Base-by-base conservation (phyloP, 2,888 invertebrate species). In the Sinotaia quadrata region DNA sequence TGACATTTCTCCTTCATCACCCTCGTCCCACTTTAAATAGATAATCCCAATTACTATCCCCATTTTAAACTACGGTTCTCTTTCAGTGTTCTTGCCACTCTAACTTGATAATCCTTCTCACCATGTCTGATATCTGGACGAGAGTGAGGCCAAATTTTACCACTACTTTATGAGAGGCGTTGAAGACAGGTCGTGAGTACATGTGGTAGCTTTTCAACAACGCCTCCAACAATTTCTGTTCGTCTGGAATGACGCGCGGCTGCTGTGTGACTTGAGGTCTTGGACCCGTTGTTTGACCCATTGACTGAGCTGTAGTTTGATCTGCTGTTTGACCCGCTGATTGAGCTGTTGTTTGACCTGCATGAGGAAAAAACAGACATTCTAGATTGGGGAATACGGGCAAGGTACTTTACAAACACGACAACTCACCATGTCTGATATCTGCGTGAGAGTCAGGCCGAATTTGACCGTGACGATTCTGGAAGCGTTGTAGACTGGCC, bases 401-500 rank as follows among this genome's bases (percentile, higher is more conserved):
- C n/a, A n/a, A n/a, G n/a, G n/a, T n/a, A n/a, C n/a, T n/a, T n/a
- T n/a, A n/a, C 4, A 41, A n/a, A 10, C 24, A 44, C 37, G 31
- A 52, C 24, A 41, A 80, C 85, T 82, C 79, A 88, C 88, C 88
- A 88, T 87, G 75, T 88, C 87, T 8, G 85, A 81, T 41, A 88
- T 83, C 73, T 87, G 87, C 8, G 85, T 84, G n/a, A 87, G 75
- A 0, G 87, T 86, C 33, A 87, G 78, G 41, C 87, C 88, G 75
- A 88, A 88, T 69, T 85, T 84, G 34, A 87, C 86, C 2, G 80
- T 80, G 34, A 87, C 85, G 0, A 73, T 82, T 56, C 84, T 76
- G 1, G 87, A 86, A 15, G 88, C 87, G 71, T 88, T 88, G 73
- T 81, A 87, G 1, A 88, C 87, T 0, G 88, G 88, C 36, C 88